A percentile compares a stretch with the other conserved stretches of the same genome.
These are phyloP conservation scores for Hucho hucho DNA, from an alignment of 2,113 vertebrate genomes.

Conservation along the genomic window DNA sequence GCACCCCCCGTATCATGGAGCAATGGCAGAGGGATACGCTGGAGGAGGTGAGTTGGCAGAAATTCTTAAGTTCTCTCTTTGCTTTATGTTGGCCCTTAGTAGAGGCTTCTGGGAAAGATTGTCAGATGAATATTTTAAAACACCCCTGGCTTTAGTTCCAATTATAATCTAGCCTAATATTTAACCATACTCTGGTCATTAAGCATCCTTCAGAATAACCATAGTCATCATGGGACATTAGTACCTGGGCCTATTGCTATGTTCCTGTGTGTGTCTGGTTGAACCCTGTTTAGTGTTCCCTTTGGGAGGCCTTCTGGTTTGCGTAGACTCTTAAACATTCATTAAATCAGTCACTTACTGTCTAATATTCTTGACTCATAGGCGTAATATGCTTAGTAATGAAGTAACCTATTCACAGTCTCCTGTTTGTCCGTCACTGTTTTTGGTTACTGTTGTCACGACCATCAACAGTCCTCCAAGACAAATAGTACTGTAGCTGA, in stretches of 20 bases:
- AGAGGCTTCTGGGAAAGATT: neutral
- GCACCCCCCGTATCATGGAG: slow-evolving; percentile 81
- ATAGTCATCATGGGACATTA: slow-evolving; percentile 15
- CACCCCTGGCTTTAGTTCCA: slow-evolving; percentile 9
- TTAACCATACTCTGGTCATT: slow-evolving; percentile 22
- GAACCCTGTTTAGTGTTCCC: too few species aligned
- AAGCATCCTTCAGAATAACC: slow-evolving; percentile 21
- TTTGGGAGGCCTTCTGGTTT: too few species aligned
- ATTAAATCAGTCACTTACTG: slow-evolving; percentile 62
- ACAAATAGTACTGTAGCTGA: neutral
- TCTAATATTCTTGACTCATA: slow-evolving; percentile 57
- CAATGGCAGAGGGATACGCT: slow-evolving; percentile 67
- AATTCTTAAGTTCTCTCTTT: too few species aligned
- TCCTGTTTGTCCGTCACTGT: slow-evolving; percentile 31
- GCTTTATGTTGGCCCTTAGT: slow-evolving; percentile 1
- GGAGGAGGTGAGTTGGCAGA: slow-evolving; percentile 73
- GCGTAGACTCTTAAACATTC: too few species aligned
- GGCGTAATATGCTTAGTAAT: slow-evolving; percentile 20
- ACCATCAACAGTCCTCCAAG: neutral
- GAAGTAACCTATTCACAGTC: slow-evolving; percentile 10
- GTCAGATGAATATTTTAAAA: slow-evolving; percentile 8
- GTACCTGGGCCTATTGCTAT: neutral
- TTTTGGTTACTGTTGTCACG: slow-evolving; percentile 30
- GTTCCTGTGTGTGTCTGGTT: neutral
- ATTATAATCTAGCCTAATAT: slow-evolving; percentile 20